A percentile compares a stretch with the other conserved stretches of the same genome.
Evolutionary conservation across 2,113 vertebrate species (phyloP).

Genomic region (Centropus unirufus): DNA sequence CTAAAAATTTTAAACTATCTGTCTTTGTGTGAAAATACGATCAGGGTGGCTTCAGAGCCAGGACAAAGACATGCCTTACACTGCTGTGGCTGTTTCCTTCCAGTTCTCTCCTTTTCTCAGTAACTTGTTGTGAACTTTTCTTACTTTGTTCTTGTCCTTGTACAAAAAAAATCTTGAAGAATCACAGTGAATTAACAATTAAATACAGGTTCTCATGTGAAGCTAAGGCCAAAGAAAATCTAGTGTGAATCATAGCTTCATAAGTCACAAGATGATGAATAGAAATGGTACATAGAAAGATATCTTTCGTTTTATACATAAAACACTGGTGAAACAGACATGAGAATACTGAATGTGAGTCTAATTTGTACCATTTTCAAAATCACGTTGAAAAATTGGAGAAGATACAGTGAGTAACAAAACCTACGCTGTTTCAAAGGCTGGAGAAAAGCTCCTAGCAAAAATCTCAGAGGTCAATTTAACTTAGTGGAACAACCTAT

Average conservation of each 20-base stretch:
- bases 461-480: neutral
- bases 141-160: neutral
- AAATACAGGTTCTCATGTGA: neutral
- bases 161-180: neutral
- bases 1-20: neutral
- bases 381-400: neutral
- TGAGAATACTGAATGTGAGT: neutral
- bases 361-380: neutral
- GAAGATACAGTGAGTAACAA: neutral
- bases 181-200: neutral
- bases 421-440: neutral
- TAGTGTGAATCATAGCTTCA: neutral
- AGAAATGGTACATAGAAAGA: neutral
- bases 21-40: neutral
- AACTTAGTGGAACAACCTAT: neutral
- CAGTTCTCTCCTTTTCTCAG: neutral
- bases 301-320: neutral
- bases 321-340: neutral
- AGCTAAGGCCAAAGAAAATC: neutral
- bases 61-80: neutral
- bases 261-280: neutral
- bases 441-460: neutral
- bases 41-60: neutral
- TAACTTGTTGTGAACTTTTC: neutral
- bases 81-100: neutral